Evolutionary conservation across 2,797 vertebrate species (phyloP), one percentile per base, ranked within the genome.

Genomic region (Siniperca undulata): DNA sequence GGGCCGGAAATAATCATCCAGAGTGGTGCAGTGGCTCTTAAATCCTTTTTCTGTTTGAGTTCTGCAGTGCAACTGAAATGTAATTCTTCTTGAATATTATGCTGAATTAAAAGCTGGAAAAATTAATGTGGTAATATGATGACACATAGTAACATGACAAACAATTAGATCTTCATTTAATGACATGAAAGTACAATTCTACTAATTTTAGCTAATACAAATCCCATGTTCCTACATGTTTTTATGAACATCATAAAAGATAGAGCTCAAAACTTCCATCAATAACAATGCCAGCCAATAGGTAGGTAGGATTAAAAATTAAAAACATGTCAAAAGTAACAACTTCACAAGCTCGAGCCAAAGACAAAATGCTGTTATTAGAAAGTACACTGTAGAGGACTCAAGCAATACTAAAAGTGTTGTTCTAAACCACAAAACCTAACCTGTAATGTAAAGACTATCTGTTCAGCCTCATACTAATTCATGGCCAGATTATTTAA

Each of bases 1-100:
- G 30, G 82, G 58, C 77, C 77, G 73, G 48, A 58, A 77, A 83
- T 71, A 78, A 80, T 72, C 61, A 82, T 74, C 65, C 14, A 16
- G 17, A 24, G 59, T 79, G 70, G 70, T 61, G 65, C 64, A 12
- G 77, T 22, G 3, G 34, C 80, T 74, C 66, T 71, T 74, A 65
- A 66, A 82, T 78, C 58, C 19, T 4, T 52, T 77, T 75, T 24
- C 10, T 52, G 17, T 80, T 71, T 61, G 38, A 73, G 30, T 69
- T 73, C 74, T 60, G n/a, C 68, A 14, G n/a, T 36, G 20, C 7
- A 38, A 22, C 13, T 16, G 22, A 74, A 56, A 72, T 50, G 27
- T 27, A 44, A 70, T 74, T 78, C 62, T 58, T 46, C 7, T 40
- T 0, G 1, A 74, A 52, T 30, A 64, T 53, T 19, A 46, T 1